These are phyloP conservation scores for Aspidoscelis tigris DNA, from an alignment of 2,113 vertebrate genomes.

Conservation along the genomic window DNA sequence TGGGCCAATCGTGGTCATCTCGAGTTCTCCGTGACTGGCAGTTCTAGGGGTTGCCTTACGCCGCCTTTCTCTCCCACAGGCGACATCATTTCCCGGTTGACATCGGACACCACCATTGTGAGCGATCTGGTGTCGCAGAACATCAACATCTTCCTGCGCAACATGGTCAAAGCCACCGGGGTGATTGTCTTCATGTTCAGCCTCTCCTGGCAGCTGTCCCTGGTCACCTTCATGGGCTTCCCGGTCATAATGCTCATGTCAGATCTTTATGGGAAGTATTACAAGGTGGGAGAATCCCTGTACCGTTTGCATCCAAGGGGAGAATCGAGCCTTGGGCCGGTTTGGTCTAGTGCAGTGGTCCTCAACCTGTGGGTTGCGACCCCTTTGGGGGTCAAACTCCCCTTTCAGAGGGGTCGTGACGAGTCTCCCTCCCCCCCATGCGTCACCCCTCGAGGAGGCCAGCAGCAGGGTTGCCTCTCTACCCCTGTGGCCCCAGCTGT, in stretches of 20 bases:
- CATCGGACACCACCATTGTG: conserved; percentile 94
- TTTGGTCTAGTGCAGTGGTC: no score
- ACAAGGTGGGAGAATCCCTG: conserved; percentile 80
- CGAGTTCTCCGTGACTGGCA: no score
- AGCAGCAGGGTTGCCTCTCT: no score
- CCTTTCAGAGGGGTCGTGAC: no score
- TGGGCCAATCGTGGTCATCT: background rate
- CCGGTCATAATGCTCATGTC: conserved; percentile 92
- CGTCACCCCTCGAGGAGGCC: no score
- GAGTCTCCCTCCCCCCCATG: no score
- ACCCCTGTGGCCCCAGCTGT: no score
- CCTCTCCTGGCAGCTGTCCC: conserved; percentile 92
- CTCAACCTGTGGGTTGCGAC: no score
- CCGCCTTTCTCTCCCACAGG: conserved; percentile 74
- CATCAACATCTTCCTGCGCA: conserved; percentile 92
- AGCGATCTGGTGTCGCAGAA: conserved; percentile 95
- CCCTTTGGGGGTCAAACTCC: no score
- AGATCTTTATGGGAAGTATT: conserved; percentile 90
- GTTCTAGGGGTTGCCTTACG: no score
- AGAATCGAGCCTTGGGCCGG: background rate
- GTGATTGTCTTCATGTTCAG: conserved; percentile 92
- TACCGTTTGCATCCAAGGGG: background rate
- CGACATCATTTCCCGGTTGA: conserved; percentile 94
- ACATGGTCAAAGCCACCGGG: conserved; percentile 84
- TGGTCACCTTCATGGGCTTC: conserved; percentile 94